phyloP scores from a whole-genome alignment of 2,113 vertebrate species.

The Megaceryle maxima region DNA sequence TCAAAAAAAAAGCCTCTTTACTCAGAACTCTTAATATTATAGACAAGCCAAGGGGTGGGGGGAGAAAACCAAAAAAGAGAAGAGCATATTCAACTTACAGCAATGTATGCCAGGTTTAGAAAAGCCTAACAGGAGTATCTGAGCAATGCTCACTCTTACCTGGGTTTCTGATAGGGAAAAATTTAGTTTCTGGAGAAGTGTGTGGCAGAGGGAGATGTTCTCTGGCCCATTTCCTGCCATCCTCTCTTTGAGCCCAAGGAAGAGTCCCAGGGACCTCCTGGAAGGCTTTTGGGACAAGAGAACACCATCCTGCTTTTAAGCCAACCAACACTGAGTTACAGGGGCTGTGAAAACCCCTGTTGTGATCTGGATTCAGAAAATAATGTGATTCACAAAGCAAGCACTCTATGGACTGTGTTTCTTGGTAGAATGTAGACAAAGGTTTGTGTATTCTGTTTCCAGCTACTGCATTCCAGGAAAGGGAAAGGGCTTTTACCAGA shows the following conservation, averaged over 20 bases:
- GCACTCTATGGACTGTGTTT: fast-evolving
- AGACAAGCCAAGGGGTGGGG: not conserved
- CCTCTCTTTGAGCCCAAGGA: not conserved
- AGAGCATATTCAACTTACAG: not conserved
- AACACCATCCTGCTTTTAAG: not conserved
- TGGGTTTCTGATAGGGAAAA: not conserved
- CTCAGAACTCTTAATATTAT: not conserved
- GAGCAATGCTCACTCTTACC: not conserved
- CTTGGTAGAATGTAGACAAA: not conserved
- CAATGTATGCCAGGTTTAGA: not conserved
- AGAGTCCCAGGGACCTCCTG: not conserved
- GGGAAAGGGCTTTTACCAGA: not conserved
- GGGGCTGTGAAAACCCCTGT: not conserved
- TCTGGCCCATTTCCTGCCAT: not conserved
- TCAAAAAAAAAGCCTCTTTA: not conserved
- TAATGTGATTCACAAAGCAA: not conserved
- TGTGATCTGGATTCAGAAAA: not conserved
- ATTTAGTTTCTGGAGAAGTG: fast-evolving
- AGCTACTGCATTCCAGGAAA: not conserved
- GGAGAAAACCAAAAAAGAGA: not conserved
- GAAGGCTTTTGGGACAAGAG: not conserved
- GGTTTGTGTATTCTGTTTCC: not conserved
- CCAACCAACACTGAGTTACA: not conserved
- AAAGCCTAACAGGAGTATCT: not conserved
- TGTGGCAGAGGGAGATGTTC: not conserved